Base-by-base conservation (phyloP, 1,140 invertebrate species). In the Danaus melanippus region DNA sequence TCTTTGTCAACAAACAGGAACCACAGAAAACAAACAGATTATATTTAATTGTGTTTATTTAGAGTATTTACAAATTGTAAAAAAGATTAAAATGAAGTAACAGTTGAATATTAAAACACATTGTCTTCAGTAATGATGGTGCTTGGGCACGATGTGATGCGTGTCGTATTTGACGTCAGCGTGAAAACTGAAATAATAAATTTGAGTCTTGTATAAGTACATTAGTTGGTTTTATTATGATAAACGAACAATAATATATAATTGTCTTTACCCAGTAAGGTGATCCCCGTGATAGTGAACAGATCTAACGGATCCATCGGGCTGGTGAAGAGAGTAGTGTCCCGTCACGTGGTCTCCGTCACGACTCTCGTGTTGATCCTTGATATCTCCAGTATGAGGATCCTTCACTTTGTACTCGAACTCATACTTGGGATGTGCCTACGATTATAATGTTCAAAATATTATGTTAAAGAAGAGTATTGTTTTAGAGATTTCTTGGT, bases 241-340 rank as follows among this genome's bases (percentile, higher is more conserved):
- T 8, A 32, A 32, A 32, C 2, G 6, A 32, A 32, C 21, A 0
- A 5, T 32, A 32, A 32, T 5, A 7, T 32, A 3, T 4, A 32
- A 32, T 32, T 32, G 4, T 32, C 21, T 32, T 2, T 59, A 89
- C 67, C 88, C 87, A 48, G 67, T 64, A 57, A 79, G 67, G 58
- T 86, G 71, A 53, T 77, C 69, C 10, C 71, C 74, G 49, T 71
- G 72, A 58, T 84, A 47, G 45, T 49, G 47, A 21, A 89, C 88
- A 46, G 84, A 88, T 57, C 89, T 74, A 71, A 89, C 74, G 57
- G 89, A 90, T 42, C 89, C 88, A 60, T 90, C 88, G 10, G 89
- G 80, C 60, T 89, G 87, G 48, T 87, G 79, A 53, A 88, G 67
- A 12, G 86, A 86, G 79, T 91, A 92, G 17, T 77, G 74, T 64